Evolutionary conservation across 2,888 invertebrate genomes (phyloP).

Genomic region (Nasonovia ribisnigri): DNA sequence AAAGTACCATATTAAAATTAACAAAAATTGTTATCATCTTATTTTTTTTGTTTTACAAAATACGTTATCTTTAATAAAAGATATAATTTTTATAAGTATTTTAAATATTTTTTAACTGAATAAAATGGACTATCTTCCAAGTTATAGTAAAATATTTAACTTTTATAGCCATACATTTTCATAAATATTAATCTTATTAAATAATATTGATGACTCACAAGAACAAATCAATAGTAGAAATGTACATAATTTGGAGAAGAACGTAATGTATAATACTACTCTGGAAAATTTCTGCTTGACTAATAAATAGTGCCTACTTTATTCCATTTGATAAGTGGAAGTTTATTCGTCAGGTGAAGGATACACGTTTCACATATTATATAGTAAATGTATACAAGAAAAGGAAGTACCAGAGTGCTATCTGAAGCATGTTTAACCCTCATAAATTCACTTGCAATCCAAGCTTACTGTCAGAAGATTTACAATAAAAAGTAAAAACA

Average conservation of each 20-base stretch:
- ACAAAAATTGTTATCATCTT: not conserved
- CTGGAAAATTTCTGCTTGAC: conserved; percentile 9
- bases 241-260: not conserved
- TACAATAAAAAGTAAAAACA: conserved; percentile 37
- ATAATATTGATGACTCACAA: not conserved
- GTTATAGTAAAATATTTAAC: not conserved
- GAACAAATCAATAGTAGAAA: not conserved
- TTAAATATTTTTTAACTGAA: not conserved
- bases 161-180: not conserved
- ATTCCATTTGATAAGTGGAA: conserved; percentile 60
- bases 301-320: conserved; percentile 37
- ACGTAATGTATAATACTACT: not conserved
- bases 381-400: conserved; percentile 23
- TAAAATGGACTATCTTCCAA: not conserved
- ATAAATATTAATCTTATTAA: not conserved
- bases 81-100: not conserved
- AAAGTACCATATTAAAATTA: not conserved
- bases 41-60: not conserved
- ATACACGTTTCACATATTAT: conserved; percentile 41
- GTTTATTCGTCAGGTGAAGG: conserved; percentile 55
- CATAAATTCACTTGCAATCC: conserved; percentile 54
- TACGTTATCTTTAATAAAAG: not conserved
- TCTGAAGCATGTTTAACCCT: conserved; percentile 59
- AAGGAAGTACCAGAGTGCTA: conserved; percentile 46
- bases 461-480: conserved; percentile 56